phyloP scores from a whole-genome alignment of 2,113 vertebrate genomes.

The Mastomys coucha region DNA sequence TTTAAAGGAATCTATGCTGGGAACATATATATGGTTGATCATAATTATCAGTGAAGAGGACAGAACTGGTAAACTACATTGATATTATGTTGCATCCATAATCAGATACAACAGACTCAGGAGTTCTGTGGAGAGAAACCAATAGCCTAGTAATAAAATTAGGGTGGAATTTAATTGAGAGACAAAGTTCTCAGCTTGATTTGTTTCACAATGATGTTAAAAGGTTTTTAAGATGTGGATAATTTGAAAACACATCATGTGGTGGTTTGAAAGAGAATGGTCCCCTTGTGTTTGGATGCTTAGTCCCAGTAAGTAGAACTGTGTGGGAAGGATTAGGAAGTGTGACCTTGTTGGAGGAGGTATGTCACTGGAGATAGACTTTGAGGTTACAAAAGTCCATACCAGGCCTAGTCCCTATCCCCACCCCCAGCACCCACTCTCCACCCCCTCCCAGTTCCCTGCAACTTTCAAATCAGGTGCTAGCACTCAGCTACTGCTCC shows the following conservation, averaged over 20 bases:
- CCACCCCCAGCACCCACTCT: no score
- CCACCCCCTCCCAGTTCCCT: background rate
- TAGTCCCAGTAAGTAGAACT: background rate
- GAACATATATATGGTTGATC: background rate
- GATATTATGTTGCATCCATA: background rate
- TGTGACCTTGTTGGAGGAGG: background rate
- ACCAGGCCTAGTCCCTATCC: background rate
- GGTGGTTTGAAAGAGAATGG: background rate
- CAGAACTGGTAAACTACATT: background rate
- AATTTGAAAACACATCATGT: background rate
- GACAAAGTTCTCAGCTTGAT: background rate
- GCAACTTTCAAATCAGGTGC: background rate
- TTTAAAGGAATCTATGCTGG: conserved; percentile 10
- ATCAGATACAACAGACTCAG: background rate
- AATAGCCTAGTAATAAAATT: background rate
- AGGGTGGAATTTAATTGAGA: background rate
- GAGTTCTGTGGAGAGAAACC: background rate
- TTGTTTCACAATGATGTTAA: background rate
- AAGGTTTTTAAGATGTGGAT: conserved; percentile 35
- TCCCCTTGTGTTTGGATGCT: background rate
- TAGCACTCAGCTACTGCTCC: background rate
- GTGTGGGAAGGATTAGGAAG: background rate
- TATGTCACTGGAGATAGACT: background rate
- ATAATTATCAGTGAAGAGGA: conserved; percentile 22
- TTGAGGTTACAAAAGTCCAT: background rate